These are phyloP conservation scores for Drosophila lutescens DNA, from an alignment of 2,888 invertebrate species.

Conservation along the genomic window DNA sequence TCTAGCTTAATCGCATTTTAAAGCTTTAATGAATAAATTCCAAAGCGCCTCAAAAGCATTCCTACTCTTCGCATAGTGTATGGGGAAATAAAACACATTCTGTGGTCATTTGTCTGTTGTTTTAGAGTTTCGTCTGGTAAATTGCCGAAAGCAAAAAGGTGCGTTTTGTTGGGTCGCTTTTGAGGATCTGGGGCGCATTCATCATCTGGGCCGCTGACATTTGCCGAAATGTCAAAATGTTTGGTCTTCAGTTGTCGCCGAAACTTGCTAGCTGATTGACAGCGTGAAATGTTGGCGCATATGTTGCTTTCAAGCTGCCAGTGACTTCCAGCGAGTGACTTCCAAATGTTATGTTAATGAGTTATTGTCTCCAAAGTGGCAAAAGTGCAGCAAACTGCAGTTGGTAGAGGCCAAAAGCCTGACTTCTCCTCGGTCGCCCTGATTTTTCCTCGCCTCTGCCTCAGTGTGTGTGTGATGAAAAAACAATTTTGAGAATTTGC, in stretches of 20 bases:
- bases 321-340: conserved; percentile 15
- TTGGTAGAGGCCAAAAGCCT: not conserved
- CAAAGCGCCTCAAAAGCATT: not conserved
- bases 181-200: conserved; percentile 43
- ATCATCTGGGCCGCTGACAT: conserved; percentile 57
- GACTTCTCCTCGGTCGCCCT: not conserved
- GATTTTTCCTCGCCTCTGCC: conserved; percentile 19
- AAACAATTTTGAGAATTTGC: conserved; percentile 60
- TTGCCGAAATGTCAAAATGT: conserved; percentile 73
- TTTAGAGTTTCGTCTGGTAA: conserved; percentile 37
- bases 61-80: conserved; percentile 4
- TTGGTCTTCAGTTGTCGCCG: conserved; percentile 62
- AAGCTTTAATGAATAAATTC: too few relatives aligned
- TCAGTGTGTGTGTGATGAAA: conserved; percentile 36
- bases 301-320: conserved; percentile 49
- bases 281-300: conserved; percentile 64
- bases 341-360: conserved; percentile 72
- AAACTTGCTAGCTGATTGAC: conserved; percentile 70
- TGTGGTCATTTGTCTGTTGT: conserved; percentile 56
- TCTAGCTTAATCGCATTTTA: too few relatives aligned
- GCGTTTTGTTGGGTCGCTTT: conserved; percentile 18
- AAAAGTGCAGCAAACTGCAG: conserved; percentile 34
- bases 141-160: conserved; percentile 36
- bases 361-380: conserved; percentile 54
- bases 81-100: conserved; percentile 40